These are phyloP conservation scores for Trichechus manatus DNA, from an alignment of 2,113 vertebrate species.

Conservation along the genomic window DNA sequence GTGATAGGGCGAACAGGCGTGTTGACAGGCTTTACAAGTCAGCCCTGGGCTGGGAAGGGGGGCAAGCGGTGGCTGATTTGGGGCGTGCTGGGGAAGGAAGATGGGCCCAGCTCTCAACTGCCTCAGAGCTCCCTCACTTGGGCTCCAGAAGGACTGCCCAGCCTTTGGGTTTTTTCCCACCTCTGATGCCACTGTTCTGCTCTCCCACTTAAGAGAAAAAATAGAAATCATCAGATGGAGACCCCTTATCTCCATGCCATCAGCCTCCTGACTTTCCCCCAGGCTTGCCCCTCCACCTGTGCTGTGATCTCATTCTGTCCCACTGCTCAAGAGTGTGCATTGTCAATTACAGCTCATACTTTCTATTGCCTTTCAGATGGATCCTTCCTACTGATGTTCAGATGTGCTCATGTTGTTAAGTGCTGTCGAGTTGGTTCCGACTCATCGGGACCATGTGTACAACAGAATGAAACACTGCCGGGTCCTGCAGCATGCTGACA, in stretches of 20 bases:
- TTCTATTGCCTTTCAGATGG: background rate
- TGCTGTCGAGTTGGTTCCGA: too few species aligned
- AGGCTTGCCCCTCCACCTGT: background rate
- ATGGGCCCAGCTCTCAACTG: fast-evolving
- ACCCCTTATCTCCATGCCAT: too few species aligned
- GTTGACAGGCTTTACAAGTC: fast-evolving
- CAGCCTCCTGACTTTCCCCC: background rate
- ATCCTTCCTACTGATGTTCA: background rate
- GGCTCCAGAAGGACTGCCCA: background rate
- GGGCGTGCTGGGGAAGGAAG: too few species aligned
- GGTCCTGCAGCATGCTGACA: too few species aligned
- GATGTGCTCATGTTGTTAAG: fast-evolving
- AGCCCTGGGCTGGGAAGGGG: background rate
- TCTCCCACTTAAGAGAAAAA: background rate
- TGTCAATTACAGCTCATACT: fast-evolving
- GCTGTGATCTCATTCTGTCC: background rate
- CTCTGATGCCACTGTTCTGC: background rate
- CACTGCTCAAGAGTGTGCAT: fast-evolving
- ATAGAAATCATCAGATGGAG: background rate
- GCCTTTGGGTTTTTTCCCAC: background rate
- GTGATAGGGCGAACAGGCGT: background rate
- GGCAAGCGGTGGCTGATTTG: background rate
- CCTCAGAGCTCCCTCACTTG: background rate
- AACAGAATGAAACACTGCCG: too few species aligned
- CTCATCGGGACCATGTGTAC: too few species aligned